phyloP scores from a whole-genome alignment of 53 echinoderm and acorn worm species.

The Temnopleurus reevesii region DNA sequence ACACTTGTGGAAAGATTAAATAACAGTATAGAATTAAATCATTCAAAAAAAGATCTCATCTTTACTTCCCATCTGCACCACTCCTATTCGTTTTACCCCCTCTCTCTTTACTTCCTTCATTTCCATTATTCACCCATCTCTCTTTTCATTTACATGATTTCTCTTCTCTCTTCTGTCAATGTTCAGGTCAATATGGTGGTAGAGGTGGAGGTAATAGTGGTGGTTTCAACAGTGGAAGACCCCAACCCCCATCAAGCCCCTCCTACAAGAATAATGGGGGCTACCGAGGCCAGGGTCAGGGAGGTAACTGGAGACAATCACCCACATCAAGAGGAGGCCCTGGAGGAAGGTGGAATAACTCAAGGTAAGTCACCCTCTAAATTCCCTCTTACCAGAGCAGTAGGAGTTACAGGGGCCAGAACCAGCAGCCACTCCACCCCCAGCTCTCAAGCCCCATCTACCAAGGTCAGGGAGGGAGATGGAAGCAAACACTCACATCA shows the following conservation, averaged over 20 bases:
- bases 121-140: too few relatives aligned
- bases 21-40: too few relatives aligned
- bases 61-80: background rate
- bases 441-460: too few relatives aligned
- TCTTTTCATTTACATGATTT: background rate
- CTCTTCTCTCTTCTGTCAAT: background rate
- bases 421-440: too few relatives aligned
- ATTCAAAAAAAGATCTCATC: too few relatives aligned
- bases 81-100: background rate
- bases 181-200: conserved; percentile 13
- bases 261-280: conserved; percentile 21
- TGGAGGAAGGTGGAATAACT: conserved; percentile 50
- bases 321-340: conserved; percentile 45
- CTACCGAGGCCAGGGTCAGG: background rate
- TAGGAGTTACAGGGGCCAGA: too few relatives aligned
- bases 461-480: too few relatives aligned
- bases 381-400: too few relatives aligned
- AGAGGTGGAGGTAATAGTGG: conserved; percentile 21
- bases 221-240: background rate
- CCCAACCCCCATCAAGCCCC: conserved; percentile 39
- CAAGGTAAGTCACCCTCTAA: conserved; percentile 18
- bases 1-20: too few relatives aligned
- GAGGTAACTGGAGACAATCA: conserved; percentile 39
- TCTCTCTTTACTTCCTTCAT: too few relatives aligned
- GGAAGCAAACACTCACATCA: too few relatives aligned